Conservation (phyloP, 2,888 invertebrate genomes). For the Oscheius myriophilus region DNA sequence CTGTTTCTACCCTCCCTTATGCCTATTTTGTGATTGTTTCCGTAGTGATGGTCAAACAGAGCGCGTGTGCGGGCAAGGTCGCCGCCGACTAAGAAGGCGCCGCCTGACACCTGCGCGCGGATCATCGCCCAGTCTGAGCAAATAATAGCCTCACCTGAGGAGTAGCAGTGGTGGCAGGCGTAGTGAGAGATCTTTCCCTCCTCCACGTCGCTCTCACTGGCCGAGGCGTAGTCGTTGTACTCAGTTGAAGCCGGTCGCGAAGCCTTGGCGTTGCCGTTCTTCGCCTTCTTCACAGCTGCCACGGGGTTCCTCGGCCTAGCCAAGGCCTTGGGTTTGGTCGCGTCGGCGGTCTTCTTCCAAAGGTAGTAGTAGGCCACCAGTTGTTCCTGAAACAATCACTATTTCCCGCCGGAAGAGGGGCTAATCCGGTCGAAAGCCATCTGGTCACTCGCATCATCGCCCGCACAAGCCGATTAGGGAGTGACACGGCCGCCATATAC, state of each 20-base stretch:
- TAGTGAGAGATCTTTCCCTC: slow-evolving; percentile 81
- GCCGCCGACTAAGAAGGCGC: slow-evolving; percentile 1
- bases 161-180: slow-evolving; percentile 82
- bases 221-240: slow-evolving; percentile 77
- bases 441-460: slow-evolving; percentile 1
- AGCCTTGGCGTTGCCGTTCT: slow-evolving; percentile 45
- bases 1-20: not conserved
- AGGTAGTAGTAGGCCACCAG: slow-evolving; percentile 97
- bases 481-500: not conserved
- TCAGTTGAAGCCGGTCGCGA: slow-evolving; percentile 72
- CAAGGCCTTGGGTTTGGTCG: slow-evolving; percentile 86
- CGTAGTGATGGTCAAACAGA: too few species aligned
- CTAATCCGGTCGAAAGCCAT: not conserved
- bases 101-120: slow-evolving; percentile 18
- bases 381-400: slow-evolving; percentile 79
- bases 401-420: not conserved
- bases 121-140: not conserved
- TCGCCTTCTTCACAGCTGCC: slow-evolving; percentile 46
- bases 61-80: too few species aligned
- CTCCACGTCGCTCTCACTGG: slow-evolving; percentile 73
- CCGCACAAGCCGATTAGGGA: slow-evolving; percentile 3
- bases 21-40: slow-evolving; percentile 5
- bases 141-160: slow-evolving; percentile 76
- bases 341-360: slow-evolving; percentile 99
- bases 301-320: slow-evolving; percentile 33